phyloP scores from a whole-genome alignment of 2,888 invertebrate genomes.

The Venusia cambrica region DNA sequence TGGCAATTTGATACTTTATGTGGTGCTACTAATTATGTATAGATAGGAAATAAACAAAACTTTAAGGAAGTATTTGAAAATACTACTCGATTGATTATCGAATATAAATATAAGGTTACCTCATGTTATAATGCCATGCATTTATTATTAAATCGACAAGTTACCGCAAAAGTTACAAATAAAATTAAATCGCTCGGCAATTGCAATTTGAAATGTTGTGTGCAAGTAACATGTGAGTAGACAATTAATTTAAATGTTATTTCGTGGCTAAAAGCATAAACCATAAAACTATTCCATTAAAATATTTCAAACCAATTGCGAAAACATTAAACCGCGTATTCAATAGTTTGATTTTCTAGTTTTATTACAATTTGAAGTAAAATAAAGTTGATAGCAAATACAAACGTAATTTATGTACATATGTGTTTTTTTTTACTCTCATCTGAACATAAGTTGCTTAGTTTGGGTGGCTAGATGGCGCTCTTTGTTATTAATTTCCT shows the following conservation, averaged over 20 bases:
- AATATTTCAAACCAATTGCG: constrained; percentile 9
- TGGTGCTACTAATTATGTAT: neutral
- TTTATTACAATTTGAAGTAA: too few relatives aligned
- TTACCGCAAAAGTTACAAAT: constrained; percentile 1
- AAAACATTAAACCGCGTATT: too few relatives aligned
- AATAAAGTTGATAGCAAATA: too few relatives aligned
- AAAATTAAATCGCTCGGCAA: constrained; percentile 2
- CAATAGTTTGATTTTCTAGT: too few relatives aligned
- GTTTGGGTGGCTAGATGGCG: too few relatives aligned
- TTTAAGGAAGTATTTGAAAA: constrained; percentile 4
- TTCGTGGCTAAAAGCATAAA: constrained; percentile 13
- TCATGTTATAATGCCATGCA: constrained; percentile 7
- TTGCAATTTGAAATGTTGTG: constrained; percentile 14
- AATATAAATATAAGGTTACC: neutral
- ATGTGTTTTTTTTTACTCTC: too few relatives aligned
- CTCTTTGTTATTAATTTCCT: too few relatives aligned
- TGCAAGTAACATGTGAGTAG: constrained; percentile 14
- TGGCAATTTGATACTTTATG: too few relatives aligned
- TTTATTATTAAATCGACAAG: constrained; percentile 10
- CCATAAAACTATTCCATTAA: constrained; percentile 2
- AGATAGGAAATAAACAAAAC: neutral
- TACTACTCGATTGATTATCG: constrained; percentile 4
- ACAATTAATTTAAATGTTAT: constrained; percentile 6
- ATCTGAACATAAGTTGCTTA: too few relatives aligned
- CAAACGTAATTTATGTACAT: too few relatives aligned